phyloP scores from a whole-genome alignment of 2,797 vertebrate genomes.

The Syncerus caffer region DNA sequence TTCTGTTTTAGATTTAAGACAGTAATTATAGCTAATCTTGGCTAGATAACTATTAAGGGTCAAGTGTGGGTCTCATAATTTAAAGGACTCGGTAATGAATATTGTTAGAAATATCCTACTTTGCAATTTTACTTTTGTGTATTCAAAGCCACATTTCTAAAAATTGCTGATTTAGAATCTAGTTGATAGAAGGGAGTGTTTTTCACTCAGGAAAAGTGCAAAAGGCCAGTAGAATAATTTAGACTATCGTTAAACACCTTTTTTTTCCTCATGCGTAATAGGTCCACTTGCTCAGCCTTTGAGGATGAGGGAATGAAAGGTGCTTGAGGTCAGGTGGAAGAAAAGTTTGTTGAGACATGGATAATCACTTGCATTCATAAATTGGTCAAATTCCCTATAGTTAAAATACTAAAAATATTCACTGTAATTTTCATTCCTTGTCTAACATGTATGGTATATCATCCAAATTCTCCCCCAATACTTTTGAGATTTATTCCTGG shows the following conservation, averaged over 20 bases:
- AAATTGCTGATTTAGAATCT: conserved; percentile 67
- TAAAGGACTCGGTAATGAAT: conserved; percentile 71
- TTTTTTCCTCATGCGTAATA: not conserved
- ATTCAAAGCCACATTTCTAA: conserved; percentile 63
- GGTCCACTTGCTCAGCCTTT: not conserved
- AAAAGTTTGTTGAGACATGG: not conserved
- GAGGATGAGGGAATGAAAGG: not conserved
- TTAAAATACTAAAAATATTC: conserved; percentile 15
- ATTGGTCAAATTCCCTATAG: not conserved
- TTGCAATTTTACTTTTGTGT: conserved; percentile 68
- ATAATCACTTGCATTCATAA: not conserved
- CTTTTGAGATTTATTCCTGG: not conserved
- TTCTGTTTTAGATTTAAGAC: conserved; percentile 71
- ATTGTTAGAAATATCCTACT: conserved; percentile 62
- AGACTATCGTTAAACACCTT: conserved; percentile 1
- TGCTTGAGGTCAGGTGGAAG: not conserved
- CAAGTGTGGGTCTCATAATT: conserved; percentile 62
- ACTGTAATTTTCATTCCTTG: not conserved
- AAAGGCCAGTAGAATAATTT: conserved; percentile 49
- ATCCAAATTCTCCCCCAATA: not conserved
- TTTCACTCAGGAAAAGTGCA: conserved; percentile 6
- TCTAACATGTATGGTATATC: not conserved
- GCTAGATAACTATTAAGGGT: conserved; percentile 63
- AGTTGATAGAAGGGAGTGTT: conserved; percentile 35
- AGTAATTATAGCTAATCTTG: conserved; percentile 73